Evolutionary conservation across 2,888 invertebrate genomes (phyloP).

Genomic region (Orchesella flavescens): DNA sequence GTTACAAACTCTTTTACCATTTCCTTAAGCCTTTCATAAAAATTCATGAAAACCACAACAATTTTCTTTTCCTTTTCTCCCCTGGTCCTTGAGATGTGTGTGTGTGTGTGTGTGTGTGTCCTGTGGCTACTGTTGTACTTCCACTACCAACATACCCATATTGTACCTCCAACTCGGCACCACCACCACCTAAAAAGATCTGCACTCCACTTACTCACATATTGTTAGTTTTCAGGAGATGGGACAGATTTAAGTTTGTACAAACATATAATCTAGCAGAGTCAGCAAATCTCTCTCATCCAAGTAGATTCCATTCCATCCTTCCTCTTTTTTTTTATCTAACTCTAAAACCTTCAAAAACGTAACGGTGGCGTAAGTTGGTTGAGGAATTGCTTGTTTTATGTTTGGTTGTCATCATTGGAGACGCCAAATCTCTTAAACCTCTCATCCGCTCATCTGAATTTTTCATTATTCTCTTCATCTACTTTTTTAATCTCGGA

Average conservation of each 20-base stretch:
- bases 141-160: conserved; percentile 14
- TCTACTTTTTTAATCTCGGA: conserved; percentile 58
- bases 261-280: background rate
- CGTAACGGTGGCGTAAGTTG: conserved; percentile 20
- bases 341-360: background rate
- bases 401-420: conserved; percentile 44
- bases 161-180: background rate
- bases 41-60: conserved; percentile 63
- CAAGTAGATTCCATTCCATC: background rate
- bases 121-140: conserved; percentile 33
- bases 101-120: conserved; percentile 15
- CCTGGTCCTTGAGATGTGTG: conserved; percentile 14
- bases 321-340: background rate
- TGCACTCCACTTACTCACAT: conserved; percentile 5
- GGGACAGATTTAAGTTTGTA: background rate
- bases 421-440: conserved; percentile 60
- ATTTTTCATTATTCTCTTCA: conserved; percentile 57
- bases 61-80: conserved; percentile 45
- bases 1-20: conserved; percentile 56
- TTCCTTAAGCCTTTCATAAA: conserved; percentile 60
- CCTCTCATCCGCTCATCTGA: conserved; percentile 62
- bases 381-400: conserved; percentile 30
- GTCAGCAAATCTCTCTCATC: background rate
- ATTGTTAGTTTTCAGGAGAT: conserved; percentile 3
- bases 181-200: conserved; percentile 9